Percentiles rank a stretch among this genome's conserved stretches.
These are phyloP conservation scores for Lasioglossum malachurum DNA, from an alignment of 2,888 invertebrate genomes.

Conservation along the genomic window DNA sequence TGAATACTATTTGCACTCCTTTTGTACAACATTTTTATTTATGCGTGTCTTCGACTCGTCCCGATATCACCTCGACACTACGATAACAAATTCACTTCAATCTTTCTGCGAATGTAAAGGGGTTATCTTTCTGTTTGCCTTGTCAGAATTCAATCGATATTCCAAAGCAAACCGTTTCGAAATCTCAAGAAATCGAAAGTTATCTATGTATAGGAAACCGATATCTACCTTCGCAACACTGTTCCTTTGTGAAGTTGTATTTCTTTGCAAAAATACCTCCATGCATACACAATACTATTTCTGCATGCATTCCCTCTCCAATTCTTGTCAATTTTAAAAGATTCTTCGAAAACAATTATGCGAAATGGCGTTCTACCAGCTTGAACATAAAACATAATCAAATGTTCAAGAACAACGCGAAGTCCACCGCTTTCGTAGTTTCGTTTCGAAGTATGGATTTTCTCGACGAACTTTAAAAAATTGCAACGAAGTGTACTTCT, in stretches of 20 bases:
- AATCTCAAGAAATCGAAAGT: slow-evolving; percentile 7
- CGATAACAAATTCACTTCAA: not conserved
- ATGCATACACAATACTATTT: not conserved
- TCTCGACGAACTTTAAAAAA: no score
- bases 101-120: not conserved
- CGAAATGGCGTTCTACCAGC: not conserved
- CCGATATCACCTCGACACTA: not conserved
- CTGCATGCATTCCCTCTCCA: not conserved
- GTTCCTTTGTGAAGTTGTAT: not conserved
- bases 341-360: not conserved
- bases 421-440: not conserved
- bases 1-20: not conserved
- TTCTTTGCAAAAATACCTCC: not conserved
- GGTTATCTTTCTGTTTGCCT: not conserved
- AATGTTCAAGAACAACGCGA: not conserved
- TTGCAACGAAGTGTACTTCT: no score
- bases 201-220: not conserved
- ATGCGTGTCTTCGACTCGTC: not conserved
- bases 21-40: not conserved
- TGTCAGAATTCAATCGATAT: not conserved
- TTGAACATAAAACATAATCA: not conserved
- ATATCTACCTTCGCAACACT: not conserved
- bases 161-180: not conserved
- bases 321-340: not conserved
- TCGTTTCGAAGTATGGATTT: no score